A percentile compares a stretch with the other conserved stretches of the same genome.
phyloP scores from a whole-genome alignment of 2,113 vertebrate species.

The Dunckerocampus dactyliophorus region DNA sequence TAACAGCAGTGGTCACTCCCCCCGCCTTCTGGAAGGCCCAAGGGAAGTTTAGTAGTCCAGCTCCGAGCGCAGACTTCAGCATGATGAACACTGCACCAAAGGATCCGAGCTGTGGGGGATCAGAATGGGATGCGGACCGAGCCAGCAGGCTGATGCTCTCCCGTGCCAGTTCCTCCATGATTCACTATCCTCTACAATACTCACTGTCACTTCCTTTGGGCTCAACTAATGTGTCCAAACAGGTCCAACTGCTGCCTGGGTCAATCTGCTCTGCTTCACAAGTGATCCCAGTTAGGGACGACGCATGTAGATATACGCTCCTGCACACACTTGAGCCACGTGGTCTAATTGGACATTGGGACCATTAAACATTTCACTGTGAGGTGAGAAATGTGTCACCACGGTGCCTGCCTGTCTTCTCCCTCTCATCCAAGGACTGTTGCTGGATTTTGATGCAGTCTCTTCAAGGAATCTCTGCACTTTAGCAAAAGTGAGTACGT shows the following conservation, averaged over 20 bases:
- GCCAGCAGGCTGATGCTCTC: slow-evolving; percentile 73
- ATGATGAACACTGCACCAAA: slow-evolving; percentile 86
- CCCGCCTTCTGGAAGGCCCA: slow-evolving; percentile 91
- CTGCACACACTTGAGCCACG: slow-evolving; percentile 17
- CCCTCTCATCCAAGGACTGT: neutral
- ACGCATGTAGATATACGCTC: slow-evolving; percentile 40
- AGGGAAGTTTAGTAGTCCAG: slow-evolving; percentile 90
- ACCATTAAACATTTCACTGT: slow-evolving; percentile 51
- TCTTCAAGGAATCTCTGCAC: neutral
- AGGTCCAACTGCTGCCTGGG: neutral
- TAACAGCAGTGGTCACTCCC: slow-evolving; percentile 76
- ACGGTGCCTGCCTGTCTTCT: slow-evolving; percentile 36
- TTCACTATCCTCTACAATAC: neutral
- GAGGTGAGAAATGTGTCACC: slow-evolving; percentile 55
- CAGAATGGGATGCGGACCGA: slow-evolving; percentile 50
- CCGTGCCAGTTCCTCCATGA: slow-evolving; percentile 77
- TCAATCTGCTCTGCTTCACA: neutral
- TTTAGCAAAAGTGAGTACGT: no score
- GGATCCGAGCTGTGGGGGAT: slow-evolving; percentile 73
- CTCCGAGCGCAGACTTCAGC: slow-evolving; percentile 89
- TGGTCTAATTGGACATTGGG: slow-evolving; percentile 38
- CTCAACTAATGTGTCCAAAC: neutral
- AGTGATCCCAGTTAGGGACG: neutral
- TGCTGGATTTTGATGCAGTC: neutral
- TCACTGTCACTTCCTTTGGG: neutral